Base-by-base conservation (phyloP, 2,113 vertebrate genomes). In the Phyllostomus discolor region DNA sequence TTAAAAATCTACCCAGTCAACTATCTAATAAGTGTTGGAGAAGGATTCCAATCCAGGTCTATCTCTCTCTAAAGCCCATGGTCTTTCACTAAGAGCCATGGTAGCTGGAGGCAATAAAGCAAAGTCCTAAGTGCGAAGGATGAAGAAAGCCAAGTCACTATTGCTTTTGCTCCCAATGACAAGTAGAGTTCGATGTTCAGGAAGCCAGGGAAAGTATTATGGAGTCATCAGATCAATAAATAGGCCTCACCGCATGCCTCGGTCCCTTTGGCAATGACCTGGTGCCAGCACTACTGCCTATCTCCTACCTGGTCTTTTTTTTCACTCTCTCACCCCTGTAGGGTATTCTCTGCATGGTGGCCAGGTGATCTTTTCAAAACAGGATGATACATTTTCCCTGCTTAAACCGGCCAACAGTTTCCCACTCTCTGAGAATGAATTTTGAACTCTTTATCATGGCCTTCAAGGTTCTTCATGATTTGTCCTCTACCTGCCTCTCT, bases 1-100 rank as follows among this genome's bases (percentile, higher is more conserved):
- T 75, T 69, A 54, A 90, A 95, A 92, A 92, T 17, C 8, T 67
- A 67, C 12, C 9, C 28, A 69, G 67, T 19, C 66, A 78, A 54
- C 33, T 8, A 81, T 24, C 57, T 86, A 84, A 14, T 24, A 6
- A 54, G 35, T 78, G 6, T 50, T 11, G 4, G 43, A 76, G 4
- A 76, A 73, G 41, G 33, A 83, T 57, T 62, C 48, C 31, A 70
- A 9, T 4, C 5, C 12, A 62, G 15, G 7, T 90, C 54, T 50
- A 0, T 62, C 50, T 76, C 28, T 46, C 43, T 59, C 57, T 31
- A 22, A 91, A 93, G 35, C 24, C 15, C 62, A 11, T 0, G 24
- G 38, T 28, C 52, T 90, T 83, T 64, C 72, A 43, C 14, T 35
- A 84, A 83, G 50, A 70, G 41, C 67, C 2, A 35, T 10, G 24